These are phyloP conservation scores for Epinotia nisella DNA, from an alignment of 2,888 invertebrate genomes.

Conservation along the genomic window DNA sequence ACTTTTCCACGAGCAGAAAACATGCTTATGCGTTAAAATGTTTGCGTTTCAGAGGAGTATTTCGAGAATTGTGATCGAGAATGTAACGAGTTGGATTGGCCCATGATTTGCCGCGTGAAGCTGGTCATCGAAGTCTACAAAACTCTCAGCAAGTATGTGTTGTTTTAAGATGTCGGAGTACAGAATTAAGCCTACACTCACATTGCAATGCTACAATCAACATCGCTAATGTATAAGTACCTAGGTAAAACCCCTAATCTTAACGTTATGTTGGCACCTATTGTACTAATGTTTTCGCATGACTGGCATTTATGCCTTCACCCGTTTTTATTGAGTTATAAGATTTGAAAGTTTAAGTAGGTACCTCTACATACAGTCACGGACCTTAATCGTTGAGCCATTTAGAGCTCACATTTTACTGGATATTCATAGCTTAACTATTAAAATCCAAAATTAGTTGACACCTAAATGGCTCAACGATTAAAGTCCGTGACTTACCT, in stretches of 20 bases:
- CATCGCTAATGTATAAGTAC: slow-evolving; percentile 5
- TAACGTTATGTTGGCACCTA: neutral
- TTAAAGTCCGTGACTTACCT: too few species aligned
- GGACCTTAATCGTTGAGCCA: too few species aligned
- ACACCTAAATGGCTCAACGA: too few species aligned
- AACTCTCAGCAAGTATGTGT: slow-evolving; percentile 87
- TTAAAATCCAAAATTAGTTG: too few species aligned
- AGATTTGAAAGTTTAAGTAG: neutral
- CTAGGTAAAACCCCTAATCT: slow-evolving; percentile 5
- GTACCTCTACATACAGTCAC: neutral
- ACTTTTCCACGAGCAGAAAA: neutral
- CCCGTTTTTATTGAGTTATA: slow-evolving; percentile 5
- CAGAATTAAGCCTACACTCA: slow-evolving; percentile 9
- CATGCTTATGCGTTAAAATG: neutral
- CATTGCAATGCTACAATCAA: neutral
- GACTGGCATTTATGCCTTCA: slow-evolving; percentile 14
- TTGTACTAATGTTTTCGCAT: slow-evolving; percentile 16
- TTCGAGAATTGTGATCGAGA: slow-evolving; percentile 90
- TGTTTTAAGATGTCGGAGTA: slow-evolving; percentile 11
- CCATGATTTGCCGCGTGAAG: slow-evolving; percentile 91
- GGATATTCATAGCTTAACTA: too few species aligned
- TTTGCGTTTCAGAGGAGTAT: slow-evolving; percentile 86
- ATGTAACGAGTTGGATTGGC: slow-evolving; percentile 90
- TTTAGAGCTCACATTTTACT: too few species aligned
- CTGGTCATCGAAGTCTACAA: slow-evolving; percentile 90